Base-by-base conservation (phyloP, 2,888 invertebrate species). In the Chrysolina americana region DNA sequence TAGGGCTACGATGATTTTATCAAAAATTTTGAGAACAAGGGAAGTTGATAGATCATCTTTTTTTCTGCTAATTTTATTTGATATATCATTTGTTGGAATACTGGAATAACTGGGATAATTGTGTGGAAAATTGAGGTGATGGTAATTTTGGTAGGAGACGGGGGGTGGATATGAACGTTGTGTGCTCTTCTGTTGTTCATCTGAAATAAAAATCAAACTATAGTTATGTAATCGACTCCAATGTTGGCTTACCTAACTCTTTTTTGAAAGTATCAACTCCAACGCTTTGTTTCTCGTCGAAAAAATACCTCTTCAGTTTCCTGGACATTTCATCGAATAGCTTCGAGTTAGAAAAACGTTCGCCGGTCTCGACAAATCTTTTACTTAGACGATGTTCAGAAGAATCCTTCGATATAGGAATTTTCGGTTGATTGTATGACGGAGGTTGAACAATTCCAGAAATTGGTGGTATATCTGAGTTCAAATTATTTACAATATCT, bases 231-330 rank as follows among this genome's bases (percentile, higher is more conserved):
- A 56, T 53, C 44, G 21, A n/a, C 15, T 62, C 50, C 41, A 17
- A 13, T 59, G 13, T 64, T 72, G 76, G 80, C 83, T 78, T 84
- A 86, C 86, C 86, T 85, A 87, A 86, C 85, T 86, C 84, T 66
- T 83, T 79, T 79, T 83, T 85, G 71, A 86, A 71, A 19, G 76
- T 68, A 21, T 82, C 73, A 13, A 86, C 80, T 76, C 76, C 21
- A 41, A 50, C 63, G 10, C 66, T 47, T n/a, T 15, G 23, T 9
- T 65, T 28, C 5, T 48, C 8, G 15, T 65, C n/a, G 10, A 65
- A 21, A 15, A 47, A n/a, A 21, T 47, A 47, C 4, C n/a, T 47
- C 13, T 65, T 65, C 9, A 72, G 19, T 28, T 70, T 59, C 4
- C n/a, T 59, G 36, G 36, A 36, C 2, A 59, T 15, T 8, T 59